Conservation (phyloP, 2,888 invertebrate genomes). For the Colostygia pectinataria region DNA sequence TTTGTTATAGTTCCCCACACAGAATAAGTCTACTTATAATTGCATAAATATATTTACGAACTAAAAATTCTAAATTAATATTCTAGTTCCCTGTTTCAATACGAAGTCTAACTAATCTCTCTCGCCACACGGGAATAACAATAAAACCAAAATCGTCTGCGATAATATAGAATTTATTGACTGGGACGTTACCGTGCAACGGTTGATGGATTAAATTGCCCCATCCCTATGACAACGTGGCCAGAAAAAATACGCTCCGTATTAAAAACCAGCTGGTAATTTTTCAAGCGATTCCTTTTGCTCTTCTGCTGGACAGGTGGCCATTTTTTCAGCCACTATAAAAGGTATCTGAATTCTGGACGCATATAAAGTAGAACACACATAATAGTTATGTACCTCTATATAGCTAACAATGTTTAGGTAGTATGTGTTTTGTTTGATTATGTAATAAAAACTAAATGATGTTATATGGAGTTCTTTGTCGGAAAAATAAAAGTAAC, state of each 20-base stretch:
- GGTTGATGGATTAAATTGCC: constrained; percentile 84
- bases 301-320: constrained; percentile 72
- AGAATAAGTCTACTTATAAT: no score
- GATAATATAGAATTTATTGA: constrained; percentile 80
- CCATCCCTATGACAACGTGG: constrained; percentile 82
- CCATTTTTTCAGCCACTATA: constrained; percentile 48
- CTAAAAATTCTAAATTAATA: constrained; percentile 1
- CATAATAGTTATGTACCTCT: no score
- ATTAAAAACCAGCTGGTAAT: constrained; percentile 83
- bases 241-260: constrained; percentile 79
- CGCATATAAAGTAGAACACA: no score
- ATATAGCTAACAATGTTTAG: no score
- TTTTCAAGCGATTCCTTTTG: constrained; percentile 82
- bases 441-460: no score
- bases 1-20: no score
- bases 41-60: no score
- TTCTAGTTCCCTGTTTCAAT: constrained; percentile 4
- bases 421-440: no score
- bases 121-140: constrained; percentile 59
- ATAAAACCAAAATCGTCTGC: constrained; percentile 76
- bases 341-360: not conserved
- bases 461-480: no score
- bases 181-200: constrained; percentile 66
- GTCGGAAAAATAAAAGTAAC: no score
- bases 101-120: constrained; percentile 55